phyloP scores from a whole-genome alignment of 1,140 invertebrate species.

The Pachypsylla venusta region DNA sequence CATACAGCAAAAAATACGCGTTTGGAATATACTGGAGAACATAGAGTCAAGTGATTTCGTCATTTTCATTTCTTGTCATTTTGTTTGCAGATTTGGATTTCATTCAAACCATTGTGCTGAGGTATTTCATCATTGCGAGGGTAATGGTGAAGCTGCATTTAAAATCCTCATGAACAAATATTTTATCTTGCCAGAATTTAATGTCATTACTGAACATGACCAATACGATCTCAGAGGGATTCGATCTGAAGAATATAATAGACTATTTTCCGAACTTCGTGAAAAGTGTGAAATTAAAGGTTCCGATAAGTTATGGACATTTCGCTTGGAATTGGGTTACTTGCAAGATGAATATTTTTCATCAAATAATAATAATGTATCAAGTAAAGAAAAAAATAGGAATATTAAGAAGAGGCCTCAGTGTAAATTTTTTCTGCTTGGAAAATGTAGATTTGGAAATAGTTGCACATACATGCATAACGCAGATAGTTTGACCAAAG shows the following conservation, averaged over 20 bases:
- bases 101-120: not conserved
- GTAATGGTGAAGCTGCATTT: not conserved
- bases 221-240: not conserved
- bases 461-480: not conserved
- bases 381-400: not conserved
- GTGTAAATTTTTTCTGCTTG: not conserved
- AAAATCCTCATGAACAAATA: not conserved
- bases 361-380: not conserved
- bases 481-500: not conserved
- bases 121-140: not conserved
- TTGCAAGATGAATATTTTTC: not conserved
- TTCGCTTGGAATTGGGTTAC: not conserved
- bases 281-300: not conserved
- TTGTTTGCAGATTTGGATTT: not conserved
- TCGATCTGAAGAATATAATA: not conserved
- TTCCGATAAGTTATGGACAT: not conserved
- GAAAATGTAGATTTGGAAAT: not conserved
- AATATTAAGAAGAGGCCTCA: not conserved
- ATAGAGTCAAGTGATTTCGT: too few species aligned
- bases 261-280: not conserved
- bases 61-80: too few species aligned
- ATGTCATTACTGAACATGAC: not conserved
- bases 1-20: too few species aligned
- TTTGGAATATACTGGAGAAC: too few species aligned
- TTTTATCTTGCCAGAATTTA: not conserved